These are phyloP conservation scores for Cricetomys ansorgei DNA, from an alignment of 2,113 vertebrate species.

Conservation along the genomic window DNA sequence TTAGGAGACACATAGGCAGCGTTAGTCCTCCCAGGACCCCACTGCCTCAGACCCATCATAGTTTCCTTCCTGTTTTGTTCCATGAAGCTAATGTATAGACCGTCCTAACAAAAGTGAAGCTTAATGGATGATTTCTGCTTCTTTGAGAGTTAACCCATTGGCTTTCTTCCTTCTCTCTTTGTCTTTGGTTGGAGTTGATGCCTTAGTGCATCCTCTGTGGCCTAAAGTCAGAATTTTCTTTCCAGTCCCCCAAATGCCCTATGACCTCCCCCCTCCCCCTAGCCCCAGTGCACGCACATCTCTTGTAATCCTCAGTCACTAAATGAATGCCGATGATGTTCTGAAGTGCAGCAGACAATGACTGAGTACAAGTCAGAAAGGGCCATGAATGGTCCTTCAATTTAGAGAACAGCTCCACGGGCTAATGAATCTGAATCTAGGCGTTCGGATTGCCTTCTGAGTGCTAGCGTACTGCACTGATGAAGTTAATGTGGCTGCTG, in stretches of 20 bases:
- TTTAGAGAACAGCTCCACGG: background rate
- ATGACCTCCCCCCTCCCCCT: background rate
- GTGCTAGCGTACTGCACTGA: background rate
- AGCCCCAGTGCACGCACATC: background rate
- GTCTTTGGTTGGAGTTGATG: background rate
- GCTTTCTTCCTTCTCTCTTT: background rate
- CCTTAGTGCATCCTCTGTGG: background rate
- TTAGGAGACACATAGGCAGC: background rate
- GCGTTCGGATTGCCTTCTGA: background rate
- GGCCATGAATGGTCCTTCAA: background rate
- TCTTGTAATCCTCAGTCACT: background rate
- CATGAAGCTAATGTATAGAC: background rate
- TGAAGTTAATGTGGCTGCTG: background rate
- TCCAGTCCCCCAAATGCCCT: background rate
- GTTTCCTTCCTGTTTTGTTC: background rate
- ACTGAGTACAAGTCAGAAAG: background rate
- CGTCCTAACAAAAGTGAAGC: background rate
- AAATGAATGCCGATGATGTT: background rate
- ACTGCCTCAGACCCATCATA: accelerated
- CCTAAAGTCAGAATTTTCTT: background rate
- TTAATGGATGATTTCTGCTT: background rate
- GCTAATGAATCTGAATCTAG: background rate
- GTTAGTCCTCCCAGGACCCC: background rate
- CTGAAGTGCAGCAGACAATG: background rate
- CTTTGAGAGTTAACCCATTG: background rate